Conservation (phyloP, 2,797 vertebrate genomes). For the Chloroceryle inda region DNA sequence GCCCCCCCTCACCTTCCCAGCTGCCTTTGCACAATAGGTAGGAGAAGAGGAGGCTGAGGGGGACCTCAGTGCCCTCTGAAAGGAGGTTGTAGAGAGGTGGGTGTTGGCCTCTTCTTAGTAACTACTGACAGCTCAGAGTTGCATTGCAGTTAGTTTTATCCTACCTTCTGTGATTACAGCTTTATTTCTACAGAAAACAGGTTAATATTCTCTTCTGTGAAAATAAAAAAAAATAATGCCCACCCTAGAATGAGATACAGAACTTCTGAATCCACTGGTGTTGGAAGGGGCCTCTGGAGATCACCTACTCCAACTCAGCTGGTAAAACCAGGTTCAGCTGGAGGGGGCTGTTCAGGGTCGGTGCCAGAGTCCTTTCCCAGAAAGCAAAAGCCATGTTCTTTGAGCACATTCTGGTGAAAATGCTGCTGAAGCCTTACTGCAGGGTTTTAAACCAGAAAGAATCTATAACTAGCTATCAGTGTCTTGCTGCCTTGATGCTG, state of each 20-base stretch:
- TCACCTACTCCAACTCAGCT: rapidly evolving
- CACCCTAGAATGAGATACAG: not conserved
- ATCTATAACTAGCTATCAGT: not conserved
- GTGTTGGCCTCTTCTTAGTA: too few species aligned
- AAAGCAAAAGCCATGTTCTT: not conserved
- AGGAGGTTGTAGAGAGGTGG: too few species aligned
- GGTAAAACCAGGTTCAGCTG: not conserved
- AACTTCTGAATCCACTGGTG: not conserved
- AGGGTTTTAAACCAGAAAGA: not conserved
- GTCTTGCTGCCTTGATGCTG: not conserved
- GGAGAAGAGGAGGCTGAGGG: too few species aligned
- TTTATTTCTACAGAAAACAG: not conserved
- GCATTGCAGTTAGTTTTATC: not conserved
- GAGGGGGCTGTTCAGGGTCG: not conserved
- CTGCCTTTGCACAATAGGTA: too few species aligned
- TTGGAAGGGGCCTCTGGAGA: not conserved
- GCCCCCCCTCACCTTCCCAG: too few species aligned
- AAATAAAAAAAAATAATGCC: not conserved
- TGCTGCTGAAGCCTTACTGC: not conserved
- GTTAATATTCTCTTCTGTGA: not conserved
- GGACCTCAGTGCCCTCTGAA: too few species aligned
- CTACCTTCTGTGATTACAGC: not conserved
- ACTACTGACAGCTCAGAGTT: not conserved
- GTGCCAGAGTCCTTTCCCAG: rapidly evolving
- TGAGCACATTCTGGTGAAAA: constrained; percentile 33